A percentile compares a stretch with the other conserved stretches of the same genome.
phyloP scores from a whole-genome alignment of 2,888 invertebrate species.

The Allolobophora icterica region DNA sequence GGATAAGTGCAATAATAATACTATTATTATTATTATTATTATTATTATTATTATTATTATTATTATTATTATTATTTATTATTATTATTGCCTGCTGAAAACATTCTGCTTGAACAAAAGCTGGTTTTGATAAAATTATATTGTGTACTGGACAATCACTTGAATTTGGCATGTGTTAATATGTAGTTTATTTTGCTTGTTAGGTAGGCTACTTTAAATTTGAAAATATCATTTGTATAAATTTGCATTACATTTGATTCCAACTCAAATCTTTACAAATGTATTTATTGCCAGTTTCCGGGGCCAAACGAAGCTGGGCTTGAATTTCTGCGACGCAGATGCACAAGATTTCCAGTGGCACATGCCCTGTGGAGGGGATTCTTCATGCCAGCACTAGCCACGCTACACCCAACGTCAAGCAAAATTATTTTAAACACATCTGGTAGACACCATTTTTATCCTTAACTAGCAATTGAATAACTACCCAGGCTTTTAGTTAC shows the following conservation, averaged over 20 bases:
- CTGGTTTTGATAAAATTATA: too few relatives aligned
- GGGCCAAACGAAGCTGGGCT: conserved; percentile 33
- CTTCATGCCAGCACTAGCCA: not conserved
- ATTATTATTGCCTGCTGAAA: too few relatives aligned
- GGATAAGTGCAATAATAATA: too few relatives aligned
- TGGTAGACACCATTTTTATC: not conserved
- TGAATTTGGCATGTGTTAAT: too few relatives aligned
- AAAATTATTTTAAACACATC: conserved; percentile 19
- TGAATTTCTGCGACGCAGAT: not conserved
- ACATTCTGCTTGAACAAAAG: too few relatives aligned
- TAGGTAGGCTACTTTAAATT: too few relatives aligned
- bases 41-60: too few relatives aligned
- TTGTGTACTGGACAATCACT: too few relatives aligned
- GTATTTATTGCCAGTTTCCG: conserved; percentile 18
- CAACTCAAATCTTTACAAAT: not conserved
- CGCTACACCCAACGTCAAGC: not conserved
- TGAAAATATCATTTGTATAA: not conserved
- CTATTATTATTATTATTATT: too few relatives aligned
- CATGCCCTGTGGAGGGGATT: conserved; percentile 18
- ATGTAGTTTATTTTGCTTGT: too few relatives aligned
- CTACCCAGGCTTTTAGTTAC: too few relatives aligned
- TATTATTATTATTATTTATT: too few relatives aligned
- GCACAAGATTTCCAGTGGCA: not conserved
- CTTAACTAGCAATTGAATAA: not conserved
- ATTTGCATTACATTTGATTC: not conserved